Percentiles rank a stretch among this genome's conserved stretches.
Evolutionary conservation across 2,113 vertebrate species (phyloP).

Genomic region (Podilymbus podiceps): DNA sequence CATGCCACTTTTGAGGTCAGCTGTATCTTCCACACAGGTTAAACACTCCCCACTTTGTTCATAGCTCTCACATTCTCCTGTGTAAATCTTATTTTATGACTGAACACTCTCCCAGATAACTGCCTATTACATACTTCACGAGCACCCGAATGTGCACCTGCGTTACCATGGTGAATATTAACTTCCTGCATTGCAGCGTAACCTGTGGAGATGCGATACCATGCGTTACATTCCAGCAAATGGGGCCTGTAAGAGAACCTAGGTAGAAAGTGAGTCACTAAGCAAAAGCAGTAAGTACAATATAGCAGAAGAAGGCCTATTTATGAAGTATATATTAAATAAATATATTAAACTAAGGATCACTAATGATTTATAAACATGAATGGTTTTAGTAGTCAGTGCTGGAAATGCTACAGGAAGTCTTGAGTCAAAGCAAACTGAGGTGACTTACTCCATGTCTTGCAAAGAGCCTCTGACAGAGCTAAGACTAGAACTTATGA

Average conservation of each 20-base stretch:
- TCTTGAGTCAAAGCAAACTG: neutral
- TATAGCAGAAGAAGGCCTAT: neutral
- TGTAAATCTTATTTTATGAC: neutral
- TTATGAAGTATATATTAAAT: neutral
- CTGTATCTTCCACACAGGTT: neutral
- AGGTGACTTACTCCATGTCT: neutral
- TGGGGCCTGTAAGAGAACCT: neutral
- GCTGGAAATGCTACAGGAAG: neutral
- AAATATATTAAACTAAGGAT: neutral
- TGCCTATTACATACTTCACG: neutral
- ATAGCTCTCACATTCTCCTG: neutral
- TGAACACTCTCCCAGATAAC: neutral
- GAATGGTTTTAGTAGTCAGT: neutral
- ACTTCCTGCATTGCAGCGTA: neutral
- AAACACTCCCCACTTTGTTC: neutral
- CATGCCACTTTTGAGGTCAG: neutral
- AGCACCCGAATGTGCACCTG: neutral
- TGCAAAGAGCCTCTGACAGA: neutral
- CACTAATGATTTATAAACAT: neutral
- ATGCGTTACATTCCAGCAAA: neutral
- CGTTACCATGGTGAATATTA: neutral
- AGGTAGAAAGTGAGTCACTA: neutral
- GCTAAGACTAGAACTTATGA: neutral
- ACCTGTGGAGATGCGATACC: neutral
- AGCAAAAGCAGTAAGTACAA: neutral